Base-by-base conservation (phyloP, 2,113 vertebrate species). In the Ictalurus furcatus region DNA sequence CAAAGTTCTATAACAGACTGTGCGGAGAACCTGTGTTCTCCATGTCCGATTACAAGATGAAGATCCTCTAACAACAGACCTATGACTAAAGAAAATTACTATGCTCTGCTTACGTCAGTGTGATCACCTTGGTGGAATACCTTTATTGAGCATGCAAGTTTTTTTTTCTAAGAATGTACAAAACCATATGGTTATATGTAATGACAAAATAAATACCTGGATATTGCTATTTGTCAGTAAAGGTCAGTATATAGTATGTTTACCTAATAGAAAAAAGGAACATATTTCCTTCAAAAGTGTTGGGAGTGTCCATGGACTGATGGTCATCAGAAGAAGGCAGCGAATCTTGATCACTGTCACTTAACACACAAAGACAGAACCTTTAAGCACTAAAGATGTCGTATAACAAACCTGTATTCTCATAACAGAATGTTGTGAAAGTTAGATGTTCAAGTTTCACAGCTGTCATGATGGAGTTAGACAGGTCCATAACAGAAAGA, bases 221-320 rank as follows among this genome's bases (percentile, higher is more conserved):
- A n/a, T 30, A 28, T 56, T 30, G 28, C 30, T 30, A 56, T 56
- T 56, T 30, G 25, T 56, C 25, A 54, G 28, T 17, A 54, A 71
- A 37, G 16, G 21, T 2, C 40, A 40, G 56, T 7, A 30, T 61
- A 37, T 17, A 12, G 9, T 34, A 2, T 37, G 19, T 63, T 85
- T 52, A 85, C 84, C 84, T 7, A 34, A 40, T 19, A 21, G 40
- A 19, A 71, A 48, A 8, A 28, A 71, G 37, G 25, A 71, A 56
- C 28, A 9, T 3, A 71, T 71, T 54, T 54, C 44, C 84, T 71
- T 34, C 52, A 86, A 86, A 73, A 37, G 67, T 86, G 67, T 71
- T 74, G 9, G 85, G 85, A 56, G 85, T 37, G 85, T 74, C 69
- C 67, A 86, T 86, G 67, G 85, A 86, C 17, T 74, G 85, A 56